phyloP scores from a whole-genome alignment of 2,888 invertebrate species.

The Lithophane socia region DNA sequence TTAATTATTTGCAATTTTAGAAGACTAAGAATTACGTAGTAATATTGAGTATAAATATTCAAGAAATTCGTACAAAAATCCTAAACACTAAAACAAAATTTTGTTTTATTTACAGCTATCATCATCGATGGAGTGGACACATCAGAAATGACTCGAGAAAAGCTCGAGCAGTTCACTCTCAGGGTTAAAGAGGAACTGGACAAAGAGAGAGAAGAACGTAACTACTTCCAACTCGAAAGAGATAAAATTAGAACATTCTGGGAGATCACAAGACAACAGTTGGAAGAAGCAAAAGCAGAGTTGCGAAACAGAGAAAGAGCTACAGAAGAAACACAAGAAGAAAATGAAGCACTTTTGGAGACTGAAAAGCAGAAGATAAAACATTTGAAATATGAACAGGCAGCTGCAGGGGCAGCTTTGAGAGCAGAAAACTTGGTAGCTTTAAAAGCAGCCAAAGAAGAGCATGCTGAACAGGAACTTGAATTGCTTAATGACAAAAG shows the following conservation, averaged over 20 bases:
- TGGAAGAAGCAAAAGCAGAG: constrained; percentile 95
- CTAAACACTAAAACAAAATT: background rate
- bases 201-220: constrained; percentile 98
- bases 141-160: constrained; percentile 97
- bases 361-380: constrained; percentile 98
- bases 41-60: background rate
- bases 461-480: constrained; percentile 94
- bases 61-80: background rate
- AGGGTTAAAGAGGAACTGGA: constrained; percentile 97
- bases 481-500: constrained; percentile 94
- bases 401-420: constrained; percentile 95
- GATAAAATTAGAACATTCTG: constrained; percentile 98
- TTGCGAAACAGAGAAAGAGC: constrained; percentile 93
- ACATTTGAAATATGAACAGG: constrained; percentile 97
- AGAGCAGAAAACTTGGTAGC: constrained; percentile 96
- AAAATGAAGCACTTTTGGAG: constrained; percentile 96
- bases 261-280: constrained; percentile 97
- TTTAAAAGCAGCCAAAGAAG: constrained; percentile 95
- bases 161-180: constrained; percentile 96
- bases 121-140: constrained; percentile 97
- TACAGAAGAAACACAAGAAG: constrained; percentile 96
- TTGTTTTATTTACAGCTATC: constrained; percentile 83
- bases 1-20: background rate
- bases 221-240: constrained; percentile 98
- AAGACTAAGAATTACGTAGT: background rate